These are phyloP conservation scores for Cheilosia vernalis DNA, from an alignment of 2,888 invertebrate species.

Conservation along the genomic window DNA sequence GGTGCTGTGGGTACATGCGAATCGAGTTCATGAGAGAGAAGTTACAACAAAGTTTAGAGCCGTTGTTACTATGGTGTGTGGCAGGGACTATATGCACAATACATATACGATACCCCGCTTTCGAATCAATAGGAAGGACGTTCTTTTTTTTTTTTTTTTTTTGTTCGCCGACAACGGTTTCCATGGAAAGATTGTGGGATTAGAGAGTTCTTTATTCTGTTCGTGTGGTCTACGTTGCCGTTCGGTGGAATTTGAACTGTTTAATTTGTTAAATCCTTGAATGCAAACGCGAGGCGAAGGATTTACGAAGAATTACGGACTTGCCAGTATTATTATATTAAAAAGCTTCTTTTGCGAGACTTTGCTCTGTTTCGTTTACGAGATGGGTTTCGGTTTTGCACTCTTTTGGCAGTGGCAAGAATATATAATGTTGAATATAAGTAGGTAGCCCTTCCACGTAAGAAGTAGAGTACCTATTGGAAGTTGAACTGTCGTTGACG, in stretches of 20 bases:
- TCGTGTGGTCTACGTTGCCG: background rate
- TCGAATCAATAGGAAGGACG: conserved; percentile 20
- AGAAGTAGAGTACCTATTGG: too few species aligned
- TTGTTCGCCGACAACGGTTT: background rate
- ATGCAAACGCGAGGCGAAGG: background rate
- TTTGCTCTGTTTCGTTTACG: background rate
- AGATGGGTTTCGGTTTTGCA: too few species aligned
- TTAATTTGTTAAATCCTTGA: background rate
- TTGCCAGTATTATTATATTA: background rate
- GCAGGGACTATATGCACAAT: conserved; percentile 1
- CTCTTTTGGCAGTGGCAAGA: too few species aligned
- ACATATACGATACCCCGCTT: conserved; percentile 1
- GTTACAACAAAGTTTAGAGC: conserved; percentile 1
- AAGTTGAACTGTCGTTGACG: too few species aligned
- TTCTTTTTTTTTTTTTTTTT: background rate
- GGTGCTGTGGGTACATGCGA: conserved; percentile 12
- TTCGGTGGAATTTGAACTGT: background rate
- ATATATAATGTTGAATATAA: too few species aligned
- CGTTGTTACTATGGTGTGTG: conserved; percentile 57
- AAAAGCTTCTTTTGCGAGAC: background rate
- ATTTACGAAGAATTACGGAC: background rate
- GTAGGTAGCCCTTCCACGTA: too few species aligned
- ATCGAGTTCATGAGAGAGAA: conserved; percentile 28
- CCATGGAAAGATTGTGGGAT: background rate
- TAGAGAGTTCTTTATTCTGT: background rate